A percentile compares a stretch with the other conserved stretches of the same genome.
Conservation (phyloP, 2,888 invertebrate genomes). For the Nomada flava region DNA sequence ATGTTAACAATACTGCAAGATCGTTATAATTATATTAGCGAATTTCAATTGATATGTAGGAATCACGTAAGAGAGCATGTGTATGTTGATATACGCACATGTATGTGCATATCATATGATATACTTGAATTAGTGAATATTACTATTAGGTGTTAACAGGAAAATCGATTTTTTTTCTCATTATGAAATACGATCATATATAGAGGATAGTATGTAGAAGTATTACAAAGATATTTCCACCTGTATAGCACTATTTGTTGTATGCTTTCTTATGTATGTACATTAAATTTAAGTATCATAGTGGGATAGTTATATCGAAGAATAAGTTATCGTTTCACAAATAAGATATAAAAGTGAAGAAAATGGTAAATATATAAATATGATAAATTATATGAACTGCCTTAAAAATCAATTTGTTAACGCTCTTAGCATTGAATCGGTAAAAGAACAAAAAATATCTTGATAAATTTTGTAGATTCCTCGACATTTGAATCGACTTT, state of each 20-base stretch:
- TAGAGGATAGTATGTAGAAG: constrained; percentile 20
- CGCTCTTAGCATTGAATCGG: not conserved
- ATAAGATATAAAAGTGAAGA: constrained; percentile 47
- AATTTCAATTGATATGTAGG: constrained; percentile 37
- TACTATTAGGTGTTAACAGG: constrained; percentile 3
- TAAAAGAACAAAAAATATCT: not conserved
- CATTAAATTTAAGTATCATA: constrained; percentile 12
- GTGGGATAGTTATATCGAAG: constrained; percentile 1
- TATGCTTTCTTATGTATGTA: constrained; percentile 19
- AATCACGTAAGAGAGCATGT: constrained; percentile 36
- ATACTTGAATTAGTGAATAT: constrained; percentile 27
- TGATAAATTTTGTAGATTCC: not conserved
- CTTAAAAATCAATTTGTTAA: constrained; percentile 45
- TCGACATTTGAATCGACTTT: constrained; percentile 15
- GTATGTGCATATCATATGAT: constrained; percentile 10
- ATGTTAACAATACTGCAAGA: constrained; percentile 5
- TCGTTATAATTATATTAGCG: constrained; percentile 1
- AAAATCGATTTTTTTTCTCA: constrained; percentile 6
- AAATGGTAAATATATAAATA: constrained; percentile 37
- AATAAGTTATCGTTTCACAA: constrained; percentile 17
- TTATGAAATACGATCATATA: constrained; percentile 7
- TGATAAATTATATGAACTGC: constrained; percentile 44
- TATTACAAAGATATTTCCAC: constrained; percentile 19
- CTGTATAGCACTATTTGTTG: constrained; percentile 9
- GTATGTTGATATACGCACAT: constrained; percentile 12